Evolutionary conservation across 2,113 vertebrate species (phyloP).

Genomic region (Willisornis vidua): DNA sequence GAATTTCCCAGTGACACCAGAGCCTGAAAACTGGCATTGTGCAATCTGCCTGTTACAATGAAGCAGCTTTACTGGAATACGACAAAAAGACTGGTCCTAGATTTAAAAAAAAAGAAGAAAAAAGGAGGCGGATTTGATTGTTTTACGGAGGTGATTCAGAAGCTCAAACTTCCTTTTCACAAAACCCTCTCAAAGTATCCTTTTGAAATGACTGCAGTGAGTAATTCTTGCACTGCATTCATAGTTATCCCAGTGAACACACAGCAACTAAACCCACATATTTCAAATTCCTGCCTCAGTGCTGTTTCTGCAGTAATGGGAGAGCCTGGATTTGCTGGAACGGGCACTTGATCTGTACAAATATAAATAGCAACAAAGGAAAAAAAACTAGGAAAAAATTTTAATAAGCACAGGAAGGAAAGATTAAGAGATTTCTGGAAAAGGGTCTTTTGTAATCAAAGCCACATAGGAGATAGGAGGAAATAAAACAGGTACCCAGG

Average conservation of each 20-base stretch:
- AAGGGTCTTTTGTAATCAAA: neutral
- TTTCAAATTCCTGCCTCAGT: neutral
- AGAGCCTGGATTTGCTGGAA: neutral
- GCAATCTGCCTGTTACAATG: neutral
- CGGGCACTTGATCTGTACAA: neutral
- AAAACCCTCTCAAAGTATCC: neutral
- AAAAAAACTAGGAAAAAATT: neutral
- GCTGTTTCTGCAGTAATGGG: neutral
- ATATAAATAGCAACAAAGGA: neutral
- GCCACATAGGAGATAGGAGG: neutral
- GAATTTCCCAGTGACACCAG: constrained; percentile 53
- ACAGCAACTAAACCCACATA: neutral
- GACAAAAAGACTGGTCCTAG: constrained; percentile 41
- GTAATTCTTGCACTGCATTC: neutral
- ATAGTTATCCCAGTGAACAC: neutral
- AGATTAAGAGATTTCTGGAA: neutral
- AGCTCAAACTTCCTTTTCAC: neutral
- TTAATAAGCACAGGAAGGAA: neutral
- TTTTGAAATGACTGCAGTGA: neutral
- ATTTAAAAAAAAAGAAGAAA: neutral
- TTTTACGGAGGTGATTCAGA: constrained; percentile 12
- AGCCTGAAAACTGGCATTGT: constrained; percentile 41
- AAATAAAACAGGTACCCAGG: neutral
- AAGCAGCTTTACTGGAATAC: constrained; percentile 64
- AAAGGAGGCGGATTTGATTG: neutral